Evolutionary conservation across 2,888 invertebrate genomes (phyloP).

Genomic region (Trissolcus brochymenae): DNA sequence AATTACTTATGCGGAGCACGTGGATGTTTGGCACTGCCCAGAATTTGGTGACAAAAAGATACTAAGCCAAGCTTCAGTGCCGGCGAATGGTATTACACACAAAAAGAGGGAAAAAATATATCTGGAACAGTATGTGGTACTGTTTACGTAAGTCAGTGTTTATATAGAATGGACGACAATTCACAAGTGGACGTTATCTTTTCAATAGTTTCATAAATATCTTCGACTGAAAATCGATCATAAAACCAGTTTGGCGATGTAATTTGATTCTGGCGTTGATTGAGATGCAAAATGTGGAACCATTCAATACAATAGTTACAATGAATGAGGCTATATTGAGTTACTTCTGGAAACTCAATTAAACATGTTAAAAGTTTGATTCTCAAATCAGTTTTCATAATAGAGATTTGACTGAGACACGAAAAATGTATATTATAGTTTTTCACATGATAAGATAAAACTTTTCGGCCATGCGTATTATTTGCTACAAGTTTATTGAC

Average conservation of each 20-base stretch:
- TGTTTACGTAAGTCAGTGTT: slow-evolving; percentile 41
- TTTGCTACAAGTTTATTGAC: no score
- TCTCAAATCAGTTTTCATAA: no score
- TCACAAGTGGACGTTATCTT: slow-evolving; percentile 26
- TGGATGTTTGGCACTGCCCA: slow-evolving; percentile 54
- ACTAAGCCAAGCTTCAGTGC: slow-evolving; percentile 28
- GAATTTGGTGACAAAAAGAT: slow-evolving; percentile 50
- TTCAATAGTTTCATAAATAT: slow-evolving; percentile 29
- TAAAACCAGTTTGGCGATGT: slow-evolving; percentile 5
- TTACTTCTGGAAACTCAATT: slow-evolving; percentile 29
- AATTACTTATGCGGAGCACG: slow-evolving; percentile 64
- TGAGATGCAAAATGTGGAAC: slow-evolving; percentile 3
- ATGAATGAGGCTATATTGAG: slow-evolving; percentile 4
- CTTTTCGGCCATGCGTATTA: no score
- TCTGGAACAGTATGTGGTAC: slow-evolving; percentile 38
- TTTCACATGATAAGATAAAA: no score
- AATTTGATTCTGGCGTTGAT: neutral
- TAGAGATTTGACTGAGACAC: no score
- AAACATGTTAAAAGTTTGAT: neutral
- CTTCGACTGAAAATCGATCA: slow-evolving; percentile 17
- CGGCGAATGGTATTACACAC: slow-evolving; percentile 23
- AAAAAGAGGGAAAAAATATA: slow-evolving; percentile 23
- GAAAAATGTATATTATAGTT: no score
- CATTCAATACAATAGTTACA: neutral
- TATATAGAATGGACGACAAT: slow-evolving; percentile 16